These are phyloP conservation scores for Lepus timidus DNA, from an alignment of 2,113 vertebrate species.

Conservation along the genomic window DNA sequence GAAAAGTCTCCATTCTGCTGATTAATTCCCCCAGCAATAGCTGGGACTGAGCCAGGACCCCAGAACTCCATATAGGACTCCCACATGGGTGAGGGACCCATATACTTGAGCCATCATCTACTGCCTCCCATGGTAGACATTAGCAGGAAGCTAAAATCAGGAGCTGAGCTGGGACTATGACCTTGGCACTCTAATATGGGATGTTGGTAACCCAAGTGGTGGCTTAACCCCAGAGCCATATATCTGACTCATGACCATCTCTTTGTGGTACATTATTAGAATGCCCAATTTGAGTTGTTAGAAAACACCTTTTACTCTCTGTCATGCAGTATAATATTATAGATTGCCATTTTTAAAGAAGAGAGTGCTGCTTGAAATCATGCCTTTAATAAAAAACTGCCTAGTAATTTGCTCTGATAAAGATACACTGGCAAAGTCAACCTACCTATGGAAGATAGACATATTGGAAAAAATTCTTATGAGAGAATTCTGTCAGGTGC, in stretches of 20 bases:
- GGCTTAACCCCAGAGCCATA: no score
- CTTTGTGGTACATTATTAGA: not conserved
- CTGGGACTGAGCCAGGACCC: no score
- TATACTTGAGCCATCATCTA: no score
- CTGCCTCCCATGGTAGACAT: no score
- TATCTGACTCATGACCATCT: not conserved
- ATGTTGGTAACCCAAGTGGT: no score
- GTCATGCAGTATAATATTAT: not conserved
- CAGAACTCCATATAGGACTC: no score
- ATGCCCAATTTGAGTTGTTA: not conserved
- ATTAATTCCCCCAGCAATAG: no score
- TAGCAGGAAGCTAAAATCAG: no score
- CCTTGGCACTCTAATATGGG: no score
- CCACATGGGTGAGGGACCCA: no score
- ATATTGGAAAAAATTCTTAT: not conserved
- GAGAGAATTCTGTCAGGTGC: not conserved
- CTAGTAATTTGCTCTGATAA: not conserved
- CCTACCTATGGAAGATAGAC: not conserved
- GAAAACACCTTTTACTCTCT: not conserved
- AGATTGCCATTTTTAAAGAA: not conserved
- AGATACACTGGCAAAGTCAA: not conserved
- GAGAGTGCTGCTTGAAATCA: not conserved
- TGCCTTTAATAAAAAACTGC: not conserved
- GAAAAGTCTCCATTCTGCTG: no score
- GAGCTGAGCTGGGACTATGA: no score